Conservation (phyloP, 2,888 invertebrate species). For the Drosophila macrothrix region DNA sequence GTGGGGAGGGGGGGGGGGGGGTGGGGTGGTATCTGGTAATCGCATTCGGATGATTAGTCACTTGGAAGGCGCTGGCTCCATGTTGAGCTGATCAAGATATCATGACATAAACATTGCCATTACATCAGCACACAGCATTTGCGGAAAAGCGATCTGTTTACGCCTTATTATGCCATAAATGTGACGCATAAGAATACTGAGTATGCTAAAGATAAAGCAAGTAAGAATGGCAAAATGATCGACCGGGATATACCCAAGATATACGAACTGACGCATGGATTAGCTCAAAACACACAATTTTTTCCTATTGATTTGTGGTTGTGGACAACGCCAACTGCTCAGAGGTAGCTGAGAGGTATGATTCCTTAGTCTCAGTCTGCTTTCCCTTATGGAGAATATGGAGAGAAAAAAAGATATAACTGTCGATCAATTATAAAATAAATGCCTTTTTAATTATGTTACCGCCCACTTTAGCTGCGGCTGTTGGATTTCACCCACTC, state of each 20-base stretch:
- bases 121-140: slow-evolving; percentile 64
- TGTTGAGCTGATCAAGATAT: slow-evolving; percentile 64
- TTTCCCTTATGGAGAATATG: neutral
- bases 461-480: slow-evolving; percentile 10
- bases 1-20: too few relatives aligned
- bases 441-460: slow-evolving; percentile 10
- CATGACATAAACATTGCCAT: slow-evolving; percentile 70
- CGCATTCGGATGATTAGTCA: slow-evolving; percentile 50
- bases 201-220: neutral
- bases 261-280: neutral
- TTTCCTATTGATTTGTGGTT: too few relatives aligned
- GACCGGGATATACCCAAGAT: neutral
- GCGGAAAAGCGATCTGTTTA: slow-evolving; percentile 35
- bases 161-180: slow-evolving; percentile 38
- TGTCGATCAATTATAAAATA: neutral
- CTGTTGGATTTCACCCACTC: slow-evolving; percentile 28
- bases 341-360: rapidly evolving
- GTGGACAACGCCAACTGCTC: neutral
- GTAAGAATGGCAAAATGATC: neutral
- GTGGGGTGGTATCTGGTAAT: slow-evolving; percentile 1
- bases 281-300: neutral
- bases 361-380: neutral
- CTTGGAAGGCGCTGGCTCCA: slow-evolving; percentile 35
- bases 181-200: slow-evolving; percentile 2
- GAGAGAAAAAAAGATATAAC: too few relatives aligned